Conservation (phyloP, 2,113 vertebrate species). For the Enhydra lutris region DNA sequence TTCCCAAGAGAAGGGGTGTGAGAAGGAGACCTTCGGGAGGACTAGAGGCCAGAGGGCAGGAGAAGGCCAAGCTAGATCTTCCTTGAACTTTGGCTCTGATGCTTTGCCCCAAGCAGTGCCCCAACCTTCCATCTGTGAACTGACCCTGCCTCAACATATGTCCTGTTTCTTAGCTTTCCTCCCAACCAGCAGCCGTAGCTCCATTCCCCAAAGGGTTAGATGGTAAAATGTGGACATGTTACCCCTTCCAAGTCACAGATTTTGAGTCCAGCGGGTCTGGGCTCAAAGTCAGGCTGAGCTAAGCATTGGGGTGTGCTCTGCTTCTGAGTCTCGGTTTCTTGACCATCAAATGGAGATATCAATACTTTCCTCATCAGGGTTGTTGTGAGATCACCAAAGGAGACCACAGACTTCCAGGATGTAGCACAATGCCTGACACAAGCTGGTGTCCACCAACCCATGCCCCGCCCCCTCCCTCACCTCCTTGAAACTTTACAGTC, state of each 20-base stretch:
- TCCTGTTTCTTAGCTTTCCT: not conserved
- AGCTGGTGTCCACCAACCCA: not conserved
- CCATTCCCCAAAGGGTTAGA: not conserved
- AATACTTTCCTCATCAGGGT: not conserved
- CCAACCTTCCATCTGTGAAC: not conserved
- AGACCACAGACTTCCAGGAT: accelerated
- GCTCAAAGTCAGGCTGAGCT: not conserved
- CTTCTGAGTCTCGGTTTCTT: not conserved
- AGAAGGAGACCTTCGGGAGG: not conserved
- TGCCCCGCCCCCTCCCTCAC: accelerated
- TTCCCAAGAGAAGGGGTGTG: not conserved
- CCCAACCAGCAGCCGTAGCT: not conserved
- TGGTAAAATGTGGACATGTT: not conserved
- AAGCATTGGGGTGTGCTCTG: not conserved
- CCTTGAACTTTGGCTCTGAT: not conserved
- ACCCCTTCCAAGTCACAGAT: not conserved
- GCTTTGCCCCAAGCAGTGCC: not conserved
- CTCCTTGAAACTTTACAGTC: not conserved
- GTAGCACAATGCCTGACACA: not conserved
- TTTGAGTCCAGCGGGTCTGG: not conserved
- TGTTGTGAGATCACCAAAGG: not conserved
- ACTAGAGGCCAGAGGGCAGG: not conserved
- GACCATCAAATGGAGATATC: not conserved
- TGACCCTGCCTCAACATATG: too few species aligned
- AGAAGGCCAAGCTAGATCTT: not conserved